These are phyloP conservation scores for Chymomyza amoena DNA, from an alignment of 2,888 invertebrate species.

Conservation along the genomic window DNA sequence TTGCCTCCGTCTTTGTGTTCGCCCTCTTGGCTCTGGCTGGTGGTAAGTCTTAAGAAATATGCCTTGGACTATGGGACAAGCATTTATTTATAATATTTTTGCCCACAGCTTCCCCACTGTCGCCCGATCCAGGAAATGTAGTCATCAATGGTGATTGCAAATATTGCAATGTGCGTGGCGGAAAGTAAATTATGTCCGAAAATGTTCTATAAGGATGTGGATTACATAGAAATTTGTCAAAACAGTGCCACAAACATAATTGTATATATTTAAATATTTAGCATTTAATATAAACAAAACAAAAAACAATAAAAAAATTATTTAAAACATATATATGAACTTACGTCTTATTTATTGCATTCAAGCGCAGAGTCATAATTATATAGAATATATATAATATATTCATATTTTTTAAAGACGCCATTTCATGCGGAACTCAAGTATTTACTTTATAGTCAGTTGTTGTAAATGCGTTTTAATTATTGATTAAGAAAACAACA, in stretches of 20 bases:
- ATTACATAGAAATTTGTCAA: not conserved
- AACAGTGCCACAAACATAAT: not conserved
- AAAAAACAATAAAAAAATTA: not conserved
- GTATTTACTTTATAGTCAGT: not conserved
- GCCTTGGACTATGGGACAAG: not conserved
- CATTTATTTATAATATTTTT: not conserved
- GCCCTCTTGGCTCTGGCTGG: conserved; percentile 57
- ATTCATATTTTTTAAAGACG: not conserved
- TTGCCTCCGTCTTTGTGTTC: conserved; percentile 52
- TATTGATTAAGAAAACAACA: too few species aligned
- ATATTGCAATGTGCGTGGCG: conserved; percentile 51
- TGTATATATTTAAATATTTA: not conserved
- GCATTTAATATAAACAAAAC: not conserved
- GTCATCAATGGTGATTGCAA: conserved; percentile 61
- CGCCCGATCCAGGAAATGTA: conserved; percentile 59
- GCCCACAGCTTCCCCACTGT: conserved; percentile 45
- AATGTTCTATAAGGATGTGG: too few species aligned
- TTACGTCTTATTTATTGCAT: not conserved
- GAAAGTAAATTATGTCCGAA: conserved; percentile 28
- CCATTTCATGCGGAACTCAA: not conserved
- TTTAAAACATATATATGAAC: not conserved
- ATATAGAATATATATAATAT: too few species aligned
- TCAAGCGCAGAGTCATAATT: not conserved
- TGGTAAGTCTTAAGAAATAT: conserved; percentile 33
- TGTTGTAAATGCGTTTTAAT: too few species aligned